These are phyloP conservation scores for Centropyge bicolor DNA, from an alignment of 2,797 vertebrate species.

Conservation along the genomic window DNA sequence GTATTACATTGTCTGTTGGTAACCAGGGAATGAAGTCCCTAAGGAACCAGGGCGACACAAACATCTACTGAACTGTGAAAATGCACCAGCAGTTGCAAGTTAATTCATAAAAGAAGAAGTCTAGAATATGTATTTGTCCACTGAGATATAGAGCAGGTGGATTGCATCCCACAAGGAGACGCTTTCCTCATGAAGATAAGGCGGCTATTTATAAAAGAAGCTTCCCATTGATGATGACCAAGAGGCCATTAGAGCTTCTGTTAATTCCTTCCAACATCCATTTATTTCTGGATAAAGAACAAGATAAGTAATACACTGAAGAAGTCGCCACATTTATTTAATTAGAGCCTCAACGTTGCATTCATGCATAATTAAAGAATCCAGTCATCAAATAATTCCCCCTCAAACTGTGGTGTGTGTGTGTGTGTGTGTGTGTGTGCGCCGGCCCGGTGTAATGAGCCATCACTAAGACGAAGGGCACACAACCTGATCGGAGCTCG, in stretches of 20 bases:
- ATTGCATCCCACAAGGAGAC: conserved; percentile 68
- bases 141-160: conserved; percentile 1
- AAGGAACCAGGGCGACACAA: background rate
- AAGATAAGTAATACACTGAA: conserved; percentile 66
- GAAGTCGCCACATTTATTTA: conserved; percentile 60
- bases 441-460: conserved; percentile 23
- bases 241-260: conserved; percentile 58
- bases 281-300: conserved; percentile 61
- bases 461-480: conserved; percentile 19
- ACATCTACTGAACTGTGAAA: background rate
- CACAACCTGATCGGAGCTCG: conserved; percentile 46
- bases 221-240: conserved; percentile 50
- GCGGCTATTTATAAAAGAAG: conserved; percentile 21
- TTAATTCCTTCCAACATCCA: conserved; percentile 62
- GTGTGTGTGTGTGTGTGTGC: conserved; percentile 20
- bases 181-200: conserved; percentile 59
- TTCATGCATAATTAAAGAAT: conserved; percentile 68
- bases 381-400: conserved; percentile 56
- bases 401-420: conserved; percentile 26
- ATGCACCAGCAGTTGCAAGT: background rate
- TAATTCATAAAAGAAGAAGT: conserved; percentile 2
- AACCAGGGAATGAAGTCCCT: conserved; percentile 17
- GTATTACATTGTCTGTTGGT: conserved; percentile 5
- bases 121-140: background rate
- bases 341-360: conserved; percentile 58